Base-by-base conservation (phyloP, 2,797 vertebrate genomes). In the Amblyraja radiata region DNA sequence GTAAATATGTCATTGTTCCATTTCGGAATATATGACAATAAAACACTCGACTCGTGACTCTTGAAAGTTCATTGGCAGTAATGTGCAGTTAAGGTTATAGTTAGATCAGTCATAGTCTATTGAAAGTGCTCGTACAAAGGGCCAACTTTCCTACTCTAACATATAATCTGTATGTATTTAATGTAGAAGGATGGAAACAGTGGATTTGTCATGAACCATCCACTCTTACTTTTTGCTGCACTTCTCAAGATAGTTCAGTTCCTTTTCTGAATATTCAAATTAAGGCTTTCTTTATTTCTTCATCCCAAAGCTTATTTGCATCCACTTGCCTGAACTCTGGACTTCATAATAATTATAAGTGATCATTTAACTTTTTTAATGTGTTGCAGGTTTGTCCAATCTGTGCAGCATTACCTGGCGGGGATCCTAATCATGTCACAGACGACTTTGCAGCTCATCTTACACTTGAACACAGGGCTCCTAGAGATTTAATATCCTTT, bases 401-500 rank as follows among this genome's bases (percentile, higher is more conserved):
- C 96, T 99, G 99, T 96, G 98, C 99, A 94, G 98, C 98, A 93
- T 98, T 99, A 97, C 99, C 99, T 94, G 99, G 99, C 96, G 99
- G 99, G 77, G 98, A 99, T 96, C 99, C 99, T 21, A 99, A 99
- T 98, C 99, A 99, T 93, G 98, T 99, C 95, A 99, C 99, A 65
- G 99, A 99, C 95, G 99, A 99, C 97, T 99, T 99, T 94, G 98
- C 99, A 96, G 98, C 98, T 97, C 99, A 99, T 96, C 98, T 99
- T 96, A 99, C 98, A 97, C 98, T 99, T 95, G 99, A 99, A 97
- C 99, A 99, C 97, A 98, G 99, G 98, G 98, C 99, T 95, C 98
- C 98, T 96, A 98, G 99, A 97, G 99, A 99, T 97, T 97, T 99
- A 98, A 99, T 99, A 99, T 99, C 99, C 99, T 99, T 99, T 88